These are phyloP conservation scores for Cyrtodaria siliqua DNA, from an alignment of 2,888 invertebrate genomes.

Conservation along the genomic window DNA sequence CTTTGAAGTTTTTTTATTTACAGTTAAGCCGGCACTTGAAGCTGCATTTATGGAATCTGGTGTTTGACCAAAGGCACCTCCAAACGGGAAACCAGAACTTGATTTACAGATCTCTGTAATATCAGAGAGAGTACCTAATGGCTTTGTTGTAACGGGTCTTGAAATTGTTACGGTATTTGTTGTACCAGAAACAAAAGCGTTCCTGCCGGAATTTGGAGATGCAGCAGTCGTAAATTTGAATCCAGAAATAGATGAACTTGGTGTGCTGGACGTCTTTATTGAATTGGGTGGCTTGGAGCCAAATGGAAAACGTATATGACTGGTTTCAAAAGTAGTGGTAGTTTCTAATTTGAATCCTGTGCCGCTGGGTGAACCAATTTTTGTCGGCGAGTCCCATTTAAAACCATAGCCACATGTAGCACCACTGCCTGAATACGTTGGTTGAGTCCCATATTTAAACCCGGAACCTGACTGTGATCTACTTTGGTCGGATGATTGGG, in stretches of 20 bases:
- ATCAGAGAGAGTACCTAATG: slow-evolving; percentile 7
- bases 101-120: slow-evolving; percentile 1
- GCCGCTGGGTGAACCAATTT: not conserved
- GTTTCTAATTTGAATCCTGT: slow-evolving; percentile 44
- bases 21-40: slow-evolving; percentile 31
- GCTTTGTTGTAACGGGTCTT: not conserved
- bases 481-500: slow-evolving; percentile 8
- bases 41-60: not conserved
- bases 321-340: not conserved
- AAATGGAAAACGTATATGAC: slow-evolving; percentile 33
- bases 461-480: slow-evolving; percentile 8
- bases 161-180: not conserved
- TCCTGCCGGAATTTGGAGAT: too few species aligned
- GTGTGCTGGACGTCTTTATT: too few species aligned
- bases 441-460: slow-evolving; percentile 32
- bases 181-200: too few species aligned
- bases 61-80: not conserved
- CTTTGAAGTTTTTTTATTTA: slow-evolving; percentile 21
- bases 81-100: slow-evolving; percentile 2
- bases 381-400: slow-evolving; percentile 27
- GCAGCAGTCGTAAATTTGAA: slow-evolving; percentile 4
- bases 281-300: slow-evolving; percentile 13
- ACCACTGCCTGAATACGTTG: slow-evolving; percentile 10
- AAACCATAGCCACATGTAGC: slow-evolving; percentile 22
- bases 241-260: too few species aligned